Conservation (phyloP, 2,797 vertebrate species). For the Dendrocincla fuliginosa region DNA sequence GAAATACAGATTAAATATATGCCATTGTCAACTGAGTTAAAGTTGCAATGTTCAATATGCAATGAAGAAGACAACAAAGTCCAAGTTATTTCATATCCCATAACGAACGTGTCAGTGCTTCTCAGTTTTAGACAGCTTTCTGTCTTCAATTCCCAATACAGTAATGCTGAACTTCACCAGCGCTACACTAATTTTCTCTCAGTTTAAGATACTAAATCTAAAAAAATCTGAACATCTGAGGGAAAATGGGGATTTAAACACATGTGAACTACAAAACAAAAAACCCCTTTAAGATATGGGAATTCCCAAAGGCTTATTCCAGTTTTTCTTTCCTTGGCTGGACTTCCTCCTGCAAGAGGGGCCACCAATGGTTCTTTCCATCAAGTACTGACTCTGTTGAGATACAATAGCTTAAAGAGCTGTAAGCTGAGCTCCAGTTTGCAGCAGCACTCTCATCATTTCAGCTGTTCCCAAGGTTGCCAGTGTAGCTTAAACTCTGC, state of each 20-base stretch:
- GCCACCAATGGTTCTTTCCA: background rate
- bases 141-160: background rate
- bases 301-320: background rate
- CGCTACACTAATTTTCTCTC: background rate
- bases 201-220: background rate
- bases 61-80: background rate
- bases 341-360: background rate
- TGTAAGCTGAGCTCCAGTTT: background rate
- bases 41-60: too few species aligned
- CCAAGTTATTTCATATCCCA: background rate
- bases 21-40: too few species aligned
- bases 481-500: background rate
- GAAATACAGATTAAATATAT: background rate
- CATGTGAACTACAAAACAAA: background rate
- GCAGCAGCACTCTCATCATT: background rate
- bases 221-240: background rate
- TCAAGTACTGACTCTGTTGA: background rate
- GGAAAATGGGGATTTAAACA: background rate
- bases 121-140: background rate
- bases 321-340: background rate
- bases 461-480: background rate
- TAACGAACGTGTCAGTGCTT: rapidly evolving
- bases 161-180: background rate
- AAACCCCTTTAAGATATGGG: rapidly evolving
- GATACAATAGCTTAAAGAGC: background rate